Evolutionary conservation across 2,797 vertebrate species (phyloP).

Genomic region (Platalea minor): DNA sequence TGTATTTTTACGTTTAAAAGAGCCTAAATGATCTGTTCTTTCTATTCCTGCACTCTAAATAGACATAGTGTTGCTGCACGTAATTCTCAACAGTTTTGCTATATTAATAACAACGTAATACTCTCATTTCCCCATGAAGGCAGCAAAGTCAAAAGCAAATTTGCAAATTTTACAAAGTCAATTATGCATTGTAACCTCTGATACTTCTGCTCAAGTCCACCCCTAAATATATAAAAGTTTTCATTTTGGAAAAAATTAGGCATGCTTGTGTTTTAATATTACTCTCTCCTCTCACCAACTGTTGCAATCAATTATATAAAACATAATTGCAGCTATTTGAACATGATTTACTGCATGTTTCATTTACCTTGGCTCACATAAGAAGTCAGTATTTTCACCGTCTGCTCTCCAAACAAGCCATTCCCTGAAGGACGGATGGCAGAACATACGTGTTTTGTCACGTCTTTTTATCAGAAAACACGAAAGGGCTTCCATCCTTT

Average conservation of each 20-base stretch:
- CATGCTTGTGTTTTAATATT: neutral
- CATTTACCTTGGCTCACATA: constrained; percentile 94
- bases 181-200: neutral
- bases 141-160: neutral
- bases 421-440: constrained; percentile 97
- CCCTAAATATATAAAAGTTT: neutral
- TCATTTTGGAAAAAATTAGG: neutral
- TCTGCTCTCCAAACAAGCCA: constrained; percentile 98
- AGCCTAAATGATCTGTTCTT: neutral
- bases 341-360: neutral
- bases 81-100: neutral
- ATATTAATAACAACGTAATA: neutral
- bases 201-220: neutral
- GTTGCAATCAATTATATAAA: neutral
- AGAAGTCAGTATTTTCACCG: constrained; percentile 92
- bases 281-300: neutral
- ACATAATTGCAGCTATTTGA: neutral
- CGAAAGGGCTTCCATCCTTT: constrained; percentile 91
- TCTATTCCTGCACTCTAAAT: neutral
- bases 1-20: neutral
- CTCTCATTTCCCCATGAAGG: neutral
- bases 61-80: neutral
- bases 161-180: neutral
- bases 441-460: constrained; percentile 98
- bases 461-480: constrained; percentile 91